Base-by-base conservation (phyloP, 1,140 invertebrate species). In the Drosophila watanabei region DNA sequence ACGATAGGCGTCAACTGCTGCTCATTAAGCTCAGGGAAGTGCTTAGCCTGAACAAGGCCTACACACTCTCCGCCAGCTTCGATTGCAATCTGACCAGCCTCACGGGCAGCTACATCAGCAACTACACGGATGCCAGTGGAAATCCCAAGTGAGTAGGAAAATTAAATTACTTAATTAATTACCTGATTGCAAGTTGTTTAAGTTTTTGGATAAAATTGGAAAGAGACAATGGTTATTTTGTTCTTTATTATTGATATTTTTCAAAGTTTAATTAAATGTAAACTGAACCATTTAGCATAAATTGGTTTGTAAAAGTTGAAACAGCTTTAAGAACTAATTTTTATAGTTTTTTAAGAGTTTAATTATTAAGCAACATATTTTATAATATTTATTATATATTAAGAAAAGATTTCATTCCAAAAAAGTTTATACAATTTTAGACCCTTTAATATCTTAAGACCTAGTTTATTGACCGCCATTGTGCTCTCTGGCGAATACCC, bases 21-120 rank as follows among this genome's bases (percentile, higher is more conserved):
- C 48, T 93, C 0, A 92, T 93, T n/a, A 79, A 79, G 48, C 68
- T 93, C 51, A 62, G 69, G 9, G 73, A 92, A 65, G 37, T 91
- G 2, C 62, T 93, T 4, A 66, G 61, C n/a, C 2, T 49, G 4
- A 64, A 46, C 46, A 88, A 80, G 68, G 89, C 92, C 5, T 93
- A 91, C 35, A 91, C 87, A 10, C 35, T 93, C 0, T 92, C 89
- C 2, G 71, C 75, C 16, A 78, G 75, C 35, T 93, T 82, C 8
- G 69, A 72, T 6, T 79, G 86, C 33, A 61, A 83, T 5, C 60
- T 93, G 54, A 57, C 30, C 41, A 83, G 66, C 13, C 64, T 93
- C 7, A 20, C 43, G 18, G 92, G 92, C 6, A 48, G 65, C 41
- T 93, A 93, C 41, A 52, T 73, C 0, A 92, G 91, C 77, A 72